These are phyloP conservation scores for Clupea harengus DNA, from an alignment of 2,113 vertebrate species.

Conservation along the genomic window DNA sequence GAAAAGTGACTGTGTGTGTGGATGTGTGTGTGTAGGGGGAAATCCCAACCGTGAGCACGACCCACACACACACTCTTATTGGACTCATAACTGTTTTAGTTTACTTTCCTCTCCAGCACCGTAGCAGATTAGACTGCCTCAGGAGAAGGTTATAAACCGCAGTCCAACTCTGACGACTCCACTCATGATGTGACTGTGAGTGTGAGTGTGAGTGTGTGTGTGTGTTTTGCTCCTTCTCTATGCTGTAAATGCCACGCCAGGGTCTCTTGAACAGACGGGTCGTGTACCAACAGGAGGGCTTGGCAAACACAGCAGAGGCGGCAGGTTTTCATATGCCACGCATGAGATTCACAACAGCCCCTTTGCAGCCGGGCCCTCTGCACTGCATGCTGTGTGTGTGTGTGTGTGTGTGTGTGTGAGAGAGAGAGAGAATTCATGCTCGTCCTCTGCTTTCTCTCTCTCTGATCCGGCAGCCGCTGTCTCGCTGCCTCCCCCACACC, in stretches of 20 bases:
- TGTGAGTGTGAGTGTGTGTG: constrained; percentile 2
- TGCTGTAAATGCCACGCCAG: not conserved
- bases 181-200: not conserved
- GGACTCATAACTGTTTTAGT: not conserved
- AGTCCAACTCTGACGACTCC: not conserved
- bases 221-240: not conserved
- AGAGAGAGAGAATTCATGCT: not conserved
- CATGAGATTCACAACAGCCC: not conserved
- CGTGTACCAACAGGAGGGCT: not conserved
- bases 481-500: not conserved
- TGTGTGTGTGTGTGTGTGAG: too few species aligned
- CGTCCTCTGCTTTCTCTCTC: not conserved
- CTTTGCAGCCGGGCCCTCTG: constrained; percentile 4
- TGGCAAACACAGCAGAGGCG: not conserved
- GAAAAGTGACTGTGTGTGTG: not conserved
- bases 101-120: constrained; percentile 31
- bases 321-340: not conserved
- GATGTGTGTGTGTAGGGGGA: not conserved
- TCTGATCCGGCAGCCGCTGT: not conserved
- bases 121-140: constrained; percentile 27
- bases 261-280: not conserved
- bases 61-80: constrained; percentile 24
- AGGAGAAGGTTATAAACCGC: not conserved
- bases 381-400: not conserved
- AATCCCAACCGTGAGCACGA: constrained; percentile 34